Evolutionary conservation across 2,888 invertebrate species (phyloP), one percentile per base, ranked within the genome.

Genomic region (Agrochola lychnidis): DNA sequence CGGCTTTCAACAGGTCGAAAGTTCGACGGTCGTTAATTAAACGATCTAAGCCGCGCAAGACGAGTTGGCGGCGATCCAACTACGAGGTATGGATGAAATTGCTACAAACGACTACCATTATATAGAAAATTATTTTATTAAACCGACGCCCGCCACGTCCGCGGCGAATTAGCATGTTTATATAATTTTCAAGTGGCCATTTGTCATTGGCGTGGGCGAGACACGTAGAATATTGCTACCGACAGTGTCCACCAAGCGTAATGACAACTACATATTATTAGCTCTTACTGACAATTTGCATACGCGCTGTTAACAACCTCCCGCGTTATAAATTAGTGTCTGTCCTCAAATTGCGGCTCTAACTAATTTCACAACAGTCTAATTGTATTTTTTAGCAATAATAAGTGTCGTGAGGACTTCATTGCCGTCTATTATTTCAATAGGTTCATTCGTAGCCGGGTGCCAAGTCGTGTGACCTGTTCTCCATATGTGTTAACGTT

Each of bases 1-100:
- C 90, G 87, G 94, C 94, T 96, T 95, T 96, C 96, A 96, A 96
- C 96, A 96, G 96, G 96, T 96, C 94, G 94, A 94, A 96, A 96
- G 96, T 96, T 96, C 94, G 94, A 94, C 94, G 95, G 90, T 95
- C 95, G 95, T 96, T 96, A 96, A 96, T 96, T 96, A 96, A 95
- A 96, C 94, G 95, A 94, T 95, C 95, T 94, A 94, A 95, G 95
- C 93, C 94, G 92, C 91, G 92, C 92, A 90, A 93, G 93, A 92
- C 91, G 91, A 92, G 90, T 93, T 96, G 96, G 96, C 94, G 80
- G 88, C 90, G 88, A 87, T 93, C 96, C 96, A 96, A 92, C 92
- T 86, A 87, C 90, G 89, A 88, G 90, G 92, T 94, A 94, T 95
- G 94, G 94, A 95, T 95, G 94, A 95, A 95, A 95, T 93, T 94